phyloP scores from a whole-genome alignment of 2,113 vertebrate species.

The Caranx ignobilis region DNA sequence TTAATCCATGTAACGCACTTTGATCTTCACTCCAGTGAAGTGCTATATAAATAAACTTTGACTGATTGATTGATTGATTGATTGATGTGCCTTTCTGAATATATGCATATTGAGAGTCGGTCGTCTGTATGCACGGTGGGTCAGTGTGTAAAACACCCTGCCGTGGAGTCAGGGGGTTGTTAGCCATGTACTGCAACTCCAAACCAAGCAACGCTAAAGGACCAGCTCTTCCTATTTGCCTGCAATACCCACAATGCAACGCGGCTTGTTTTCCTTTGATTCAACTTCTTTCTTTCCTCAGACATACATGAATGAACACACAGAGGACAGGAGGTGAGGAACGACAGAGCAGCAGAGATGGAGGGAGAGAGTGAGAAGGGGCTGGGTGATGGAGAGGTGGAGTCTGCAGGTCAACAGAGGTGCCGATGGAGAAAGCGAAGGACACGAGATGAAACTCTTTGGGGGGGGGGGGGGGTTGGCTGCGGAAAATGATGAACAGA shows the following conservation, averaged over 20 bases:
- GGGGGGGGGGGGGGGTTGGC: neutral
- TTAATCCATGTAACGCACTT: no score
- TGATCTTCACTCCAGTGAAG: no score
- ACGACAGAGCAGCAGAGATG: conserved; percentile 8
- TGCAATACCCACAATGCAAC: neutral
- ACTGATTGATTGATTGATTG: no score
- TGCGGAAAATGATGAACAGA: conserved; percentile 58
- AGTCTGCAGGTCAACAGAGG: conserved; percentile 13
- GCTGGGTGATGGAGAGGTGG: conserved; percentile 33
- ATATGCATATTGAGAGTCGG: no score
- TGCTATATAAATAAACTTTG: no score
- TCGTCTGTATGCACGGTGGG: no score
- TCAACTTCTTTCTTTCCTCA: neutral
- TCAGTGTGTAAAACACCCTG: no score
- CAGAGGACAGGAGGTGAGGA: conserved; percentile 16
- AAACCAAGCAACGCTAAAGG: no score
- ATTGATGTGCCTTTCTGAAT: no score
- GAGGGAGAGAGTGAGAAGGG: conserved; percentile 20
- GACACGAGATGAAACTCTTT: conserved; percentile 21
- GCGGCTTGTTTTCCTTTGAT: neutral
- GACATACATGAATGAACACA: neutral
- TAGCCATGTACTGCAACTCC: no score
- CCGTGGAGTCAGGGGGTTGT: no score
- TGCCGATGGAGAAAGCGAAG: conserved; percentile 17
- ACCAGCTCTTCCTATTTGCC: neutral